These are phyloP conservation scores for Cheilosia urbana DNA, from an alignment of 2,888 invertebrate species.

Conservation along the genomic window DNA sequence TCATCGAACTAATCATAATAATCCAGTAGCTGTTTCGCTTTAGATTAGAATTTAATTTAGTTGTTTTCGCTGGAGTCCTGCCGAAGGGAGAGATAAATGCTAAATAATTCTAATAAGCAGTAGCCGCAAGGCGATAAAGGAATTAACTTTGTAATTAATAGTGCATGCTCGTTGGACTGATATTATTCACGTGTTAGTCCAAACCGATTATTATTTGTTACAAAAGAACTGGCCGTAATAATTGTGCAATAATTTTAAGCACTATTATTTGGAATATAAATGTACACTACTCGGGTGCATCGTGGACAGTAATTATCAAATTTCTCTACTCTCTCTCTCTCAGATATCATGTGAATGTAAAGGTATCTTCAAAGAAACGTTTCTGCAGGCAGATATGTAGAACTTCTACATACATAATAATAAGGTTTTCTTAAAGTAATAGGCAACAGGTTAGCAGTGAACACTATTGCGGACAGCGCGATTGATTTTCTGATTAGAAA, in stretches of 20 bases:
- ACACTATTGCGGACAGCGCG: too few species aligned
- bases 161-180: slow-evolving; percentile 28
- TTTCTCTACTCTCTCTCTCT: too few species aligned
- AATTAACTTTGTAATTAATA: slow-evolving; percentile 51
- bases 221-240: too few species aligned
- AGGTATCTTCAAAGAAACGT: too few species aligned
- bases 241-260: background rate
- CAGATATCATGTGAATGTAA: too few species aligned
- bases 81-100: slow-evolving; percentile 13
- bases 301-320: too few species aligned
- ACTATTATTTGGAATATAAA: too few species aligned
- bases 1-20: slow-evolving; percentile 50
- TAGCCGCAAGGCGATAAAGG: slow-evolving; percentile 36
- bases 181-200: slow-evolving; percentile 29
- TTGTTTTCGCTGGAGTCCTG: slow-evolving; percentile 1
- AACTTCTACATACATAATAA: accelerated
- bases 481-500: too few species aligned
- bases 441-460: too few species aligned
- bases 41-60: slow-evolving; percentile 47
- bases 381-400: too few species aligned
- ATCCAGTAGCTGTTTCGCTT: slow-evolving; percentile 23
- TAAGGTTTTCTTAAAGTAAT: too few species aligned
- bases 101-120: slow-evolving; percentile 25
- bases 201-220: slow-evolving; percentile 29
- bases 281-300: too few species aligned